phyloP scores from a whole-genome alignment of 2,113 vertebrate species.

The Thunnus thynnus region DNA sequence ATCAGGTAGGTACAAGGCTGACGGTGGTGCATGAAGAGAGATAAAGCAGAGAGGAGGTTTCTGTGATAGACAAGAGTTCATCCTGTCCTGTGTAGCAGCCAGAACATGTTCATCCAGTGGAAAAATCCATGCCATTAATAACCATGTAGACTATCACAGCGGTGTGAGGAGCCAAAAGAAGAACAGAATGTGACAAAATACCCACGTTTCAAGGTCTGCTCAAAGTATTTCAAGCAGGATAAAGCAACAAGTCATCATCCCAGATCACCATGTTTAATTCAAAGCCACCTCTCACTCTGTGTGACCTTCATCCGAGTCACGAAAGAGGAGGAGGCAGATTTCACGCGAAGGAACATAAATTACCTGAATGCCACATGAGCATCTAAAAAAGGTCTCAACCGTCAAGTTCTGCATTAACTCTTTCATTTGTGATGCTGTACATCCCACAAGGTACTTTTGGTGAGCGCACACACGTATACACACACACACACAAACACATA shows the following conservation, averaged over 20 bases:
- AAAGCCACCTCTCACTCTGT: constrained; percentile 8
- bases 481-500: background rate
- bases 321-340: constrained; percentile 5
- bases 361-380: constrained; percentile 14
- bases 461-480: constrained; percentile 12
- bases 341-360: constrained; percentile 26
- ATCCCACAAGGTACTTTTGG: constrained; percentile 30
- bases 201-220: constrained; percentile 19
- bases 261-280: constrained; percentile 13
- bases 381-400: constrained; percentile 30
- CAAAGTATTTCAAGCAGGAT: constrained; percentile 3
- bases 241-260: constrained; percentile 7
- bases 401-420: constrained; percentile 50
- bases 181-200: constrained; percentile 46
- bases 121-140: constrained; percentile 69
- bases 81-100: constrained; percentile 52
- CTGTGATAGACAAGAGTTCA: constrained; percentile 46
- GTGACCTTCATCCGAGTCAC: constrained; percentile 34
- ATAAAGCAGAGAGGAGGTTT: constrained; percentile 29
- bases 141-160: constrained; percentile 23
- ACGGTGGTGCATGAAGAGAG: constrained; percentile 4
- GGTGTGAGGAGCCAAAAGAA: background rate
- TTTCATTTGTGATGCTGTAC: constrained; percentile 48
- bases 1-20: background rate
- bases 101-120: constrained; percentile 62